Base-by-base conservation (phyloP, 2,113 vertebrate genomes). In the Sorex araneus region DNA sequence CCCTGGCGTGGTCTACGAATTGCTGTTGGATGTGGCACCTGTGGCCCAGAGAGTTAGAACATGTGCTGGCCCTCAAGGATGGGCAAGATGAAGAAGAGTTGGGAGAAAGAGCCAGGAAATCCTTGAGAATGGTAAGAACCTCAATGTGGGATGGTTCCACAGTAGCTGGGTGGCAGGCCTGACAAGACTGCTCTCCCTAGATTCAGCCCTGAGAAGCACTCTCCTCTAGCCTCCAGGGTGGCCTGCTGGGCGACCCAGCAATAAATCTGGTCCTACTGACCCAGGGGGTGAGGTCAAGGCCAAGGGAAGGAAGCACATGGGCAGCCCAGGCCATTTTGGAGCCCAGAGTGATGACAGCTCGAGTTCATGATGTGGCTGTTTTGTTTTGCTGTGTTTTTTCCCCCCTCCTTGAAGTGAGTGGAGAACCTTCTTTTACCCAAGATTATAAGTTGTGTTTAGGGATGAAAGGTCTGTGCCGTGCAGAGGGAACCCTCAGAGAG, bases 401-500 rank as follows among this genome's bases (percentile, higher is more conserved):
- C 21, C n/a, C 16, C 34, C 40, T 66, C 66, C 50, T 87, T 78
- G 67, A 78, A 87, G 84, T 84, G 66, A 94, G 70, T 70, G 71
- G 57, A 92, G 78, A 87, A 93, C 47, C 10, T 81, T 92, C 80
- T 86, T 85, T 87, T 67, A 76, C 69, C 90, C 82, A 90, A 92
- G 88, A 95, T 95, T 94, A 93, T 75, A 79, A 66, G 64, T 96
- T 94, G 32, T 60, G 66, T 34, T 40, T 67, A 34, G 70, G 90
- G 92, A 92, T 83, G 43, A 94, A 89, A 94, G 76, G 74, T 67
- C 54, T 75, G 47, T 23, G 63, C 64, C 2, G 0, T 19, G 69
- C 30, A 32, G 7, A 77, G 57, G 69, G 54, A 50, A 27, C 54
- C 69, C 67, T 84, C 0, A 0, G 75, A 87, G 47, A 89, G 69